phyloP scores from a whole-genome alignment of 1,140 invertebrate species.

The Philotrypesis tridentata region DNA sequence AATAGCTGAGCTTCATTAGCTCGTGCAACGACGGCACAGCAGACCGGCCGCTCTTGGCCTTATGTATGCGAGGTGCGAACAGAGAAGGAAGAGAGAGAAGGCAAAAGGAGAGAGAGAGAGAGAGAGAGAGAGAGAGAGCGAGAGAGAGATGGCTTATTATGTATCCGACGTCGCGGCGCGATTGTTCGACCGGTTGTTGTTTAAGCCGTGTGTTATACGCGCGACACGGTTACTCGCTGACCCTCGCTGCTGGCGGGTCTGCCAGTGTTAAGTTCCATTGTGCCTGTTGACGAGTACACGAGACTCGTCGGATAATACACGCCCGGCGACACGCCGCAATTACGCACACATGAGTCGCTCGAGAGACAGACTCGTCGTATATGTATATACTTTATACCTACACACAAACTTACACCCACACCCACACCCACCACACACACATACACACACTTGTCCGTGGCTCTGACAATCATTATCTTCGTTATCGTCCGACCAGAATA shows the following conservation, averaged over 20 bases:
- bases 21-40: constrained; percentile 61
- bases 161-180: constrained; percentile 65
- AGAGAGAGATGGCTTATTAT: constrained; percentile 61
- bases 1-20: constrained; percentile 70
- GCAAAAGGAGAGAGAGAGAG: background rate
- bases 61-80: constrained; percentile 52
- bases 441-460: too few relatives aligned
- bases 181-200: constrained; percentile 67
- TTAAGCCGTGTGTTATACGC: constrained; percentile 66
- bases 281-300: constrained; percentile 64
- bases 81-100: background rate
- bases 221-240: constrained; percentile 68
- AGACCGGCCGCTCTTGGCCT: constrained; percentile 46
- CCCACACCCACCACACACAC: background rate
- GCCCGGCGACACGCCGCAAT: constrained; percentile 52
- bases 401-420: background rate
- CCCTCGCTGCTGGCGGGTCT: constrained; percentile 52
- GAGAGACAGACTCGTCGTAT: constrained; percentile 8
- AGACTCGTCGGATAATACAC: constrained; percentile 60
- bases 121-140: constrained; percentile 21
- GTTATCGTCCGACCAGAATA: constrained; percentile 27
- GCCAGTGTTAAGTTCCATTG: constrained; percentile 69
- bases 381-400: background rate
- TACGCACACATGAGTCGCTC: constrained; percentile 49
- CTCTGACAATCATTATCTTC: constrained; percentile 31